phyloP scores from a whole-genome alignment of 2,797 vertebrate species.

The Chrysocyon brachyurus region DNA sequence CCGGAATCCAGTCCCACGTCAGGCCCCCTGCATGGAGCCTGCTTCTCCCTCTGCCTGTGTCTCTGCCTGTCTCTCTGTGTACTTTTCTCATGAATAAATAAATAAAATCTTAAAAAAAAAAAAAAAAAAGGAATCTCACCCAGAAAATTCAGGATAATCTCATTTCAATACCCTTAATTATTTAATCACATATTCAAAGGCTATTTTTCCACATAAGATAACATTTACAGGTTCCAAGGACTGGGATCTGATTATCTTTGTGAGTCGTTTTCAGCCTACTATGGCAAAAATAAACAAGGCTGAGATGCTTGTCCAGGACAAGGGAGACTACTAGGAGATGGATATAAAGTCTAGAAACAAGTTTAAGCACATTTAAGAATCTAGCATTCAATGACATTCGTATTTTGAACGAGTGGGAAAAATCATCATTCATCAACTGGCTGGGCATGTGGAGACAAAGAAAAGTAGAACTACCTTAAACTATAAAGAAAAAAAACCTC shows the following conservation, averaged over 20 bases:
- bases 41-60: too few species aligned
- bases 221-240: background rate
- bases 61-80: too few species aligned
- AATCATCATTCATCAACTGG: background rate
- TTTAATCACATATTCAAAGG: background rate
- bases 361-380: background rate
- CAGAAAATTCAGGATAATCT: background rate
- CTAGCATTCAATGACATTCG: background rate
- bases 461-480: background rate
- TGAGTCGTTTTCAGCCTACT: background rate
- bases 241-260: background rate
- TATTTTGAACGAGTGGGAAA: slow-evolving; percentile 9
- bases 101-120: too few species aligned
- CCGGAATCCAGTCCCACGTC: too few species aligned
- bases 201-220: background rate
- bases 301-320: background rate
- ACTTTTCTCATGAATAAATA: too few species aligned
- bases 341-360: background rate
- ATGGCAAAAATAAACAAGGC: background rate
- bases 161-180: background rate
- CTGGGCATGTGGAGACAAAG: background rate
- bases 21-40: too few species aligned
- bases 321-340: background rate
- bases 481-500: background rate
- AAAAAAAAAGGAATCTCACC: background rate